phyloP scores from a whole-genome alignment of 1,140 invertebrate genomes.

The Coptotermes formosanus region DNA sequence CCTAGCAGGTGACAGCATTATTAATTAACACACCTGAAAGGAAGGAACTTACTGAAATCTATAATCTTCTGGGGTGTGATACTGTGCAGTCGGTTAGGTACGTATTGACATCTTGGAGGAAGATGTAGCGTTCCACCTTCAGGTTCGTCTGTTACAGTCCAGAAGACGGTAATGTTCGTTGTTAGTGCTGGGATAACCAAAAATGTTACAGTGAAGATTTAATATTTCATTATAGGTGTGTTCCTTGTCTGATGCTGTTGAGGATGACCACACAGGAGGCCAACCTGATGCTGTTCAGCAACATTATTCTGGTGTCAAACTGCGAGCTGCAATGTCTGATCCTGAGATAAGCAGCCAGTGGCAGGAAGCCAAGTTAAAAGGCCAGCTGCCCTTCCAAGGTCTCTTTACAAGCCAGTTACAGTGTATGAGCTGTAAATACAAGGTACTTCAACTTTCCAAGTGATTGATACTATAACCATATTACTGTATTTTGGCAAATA shows the following conservation, averaged over 20 bases:
- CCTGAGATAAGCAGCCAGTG: neutral
- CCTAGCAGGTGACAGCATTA: too few species aligned
- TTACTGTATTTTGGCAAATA: too few species aligned
- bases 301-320: neutral
- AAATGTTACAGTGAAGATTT: neutral
- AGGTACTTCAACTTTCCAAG: constrained; percentile 51
- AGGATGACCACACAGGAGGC: neutral
- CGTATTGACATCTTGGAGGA: too few species aligned
- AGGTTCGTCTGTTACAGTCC: too few species aligned
- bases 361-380: constrained; percentile 7
- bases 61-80: too few species aligned
- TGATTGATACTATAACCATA: too few species aligned
- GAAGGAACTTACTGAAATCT: too few species aligned
- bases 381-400: constrained; percentile 67
- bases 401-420: constrained; percentile 81
- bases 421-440: constrained; percentile 76
- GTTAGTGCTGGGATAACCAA: too few species aligned
- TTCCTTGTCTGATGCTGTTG: neutral
- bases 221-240: neutral
- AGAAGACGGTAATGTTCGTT: too few species aligned
- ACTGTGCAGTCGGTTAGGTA: too few species aligned
- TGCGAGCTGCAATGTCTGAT: neutral
- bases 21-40: too few species aligned
- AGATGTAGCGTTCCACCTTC: too few species aligned
- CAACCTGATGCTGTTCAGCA: neutral